Base-by-base conservation (phyloP, 2,888 invertebrate species). In the Sepioteuthis lessoniana region DNA sequence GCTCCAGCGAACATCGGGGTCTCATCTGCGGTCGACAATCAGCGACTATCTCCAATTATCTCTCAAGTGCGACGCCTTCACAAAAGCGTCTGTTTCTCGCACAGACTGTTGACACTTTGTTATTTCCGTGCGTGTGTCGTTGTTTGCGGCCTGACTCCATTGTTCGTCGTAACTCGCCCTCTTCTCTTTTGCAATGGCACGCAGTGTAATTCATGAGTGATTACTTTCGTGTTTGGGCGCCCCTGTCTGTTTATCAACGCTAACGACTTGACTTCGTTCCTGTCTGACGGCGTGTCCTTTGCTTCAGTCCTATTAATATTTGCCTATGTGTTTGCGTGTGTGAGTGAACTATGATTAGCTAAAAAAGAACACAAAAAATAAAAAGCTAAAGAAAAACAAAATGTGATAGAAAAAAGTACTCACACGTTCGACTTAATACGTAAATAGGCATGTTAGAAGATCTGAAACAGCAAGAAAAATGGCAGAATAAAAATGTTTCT, bases 21-120 rank as follows among this genome's bases (percentile, higher is more conserved):
- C 76, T 76, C 76, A 76, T 76, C n/a, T 76, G 76, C 76, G 76
- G 76, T 76, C 76, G 76, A 76, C 76, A 76, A 76, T 76, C 76
- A 76, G 76, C 76, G 76, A 76, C 76, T 76, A 76, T 76, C 76
- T 76, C 76, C 76, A 76, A 76, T 76, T 76, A 76, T 76, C 76
- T 76, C 76, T 76, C 76, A 76, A 76, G 76, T 76, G 76, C 76
- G 76, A 76, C 76, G 76, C 76, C 76, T 76, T 76, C 76, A 76
- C 76, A 76, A 76, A 42, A 76, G 76, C 76, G 76, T 35, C 76
- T n/a, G 76, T 76, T 76, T 76, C 76, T n/a, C 76, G 76, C 76
- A n/a, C 76, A 76, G 76, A 35, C 76, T 76, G 76, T 76, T 76
- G 76, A 76, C 76, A 76, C 76, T 76, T 76, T 76, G n/a, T 76